Conservation (phyloP, 2,797 vertebrate genomes). For the Silurus aristotelis region DNA sequence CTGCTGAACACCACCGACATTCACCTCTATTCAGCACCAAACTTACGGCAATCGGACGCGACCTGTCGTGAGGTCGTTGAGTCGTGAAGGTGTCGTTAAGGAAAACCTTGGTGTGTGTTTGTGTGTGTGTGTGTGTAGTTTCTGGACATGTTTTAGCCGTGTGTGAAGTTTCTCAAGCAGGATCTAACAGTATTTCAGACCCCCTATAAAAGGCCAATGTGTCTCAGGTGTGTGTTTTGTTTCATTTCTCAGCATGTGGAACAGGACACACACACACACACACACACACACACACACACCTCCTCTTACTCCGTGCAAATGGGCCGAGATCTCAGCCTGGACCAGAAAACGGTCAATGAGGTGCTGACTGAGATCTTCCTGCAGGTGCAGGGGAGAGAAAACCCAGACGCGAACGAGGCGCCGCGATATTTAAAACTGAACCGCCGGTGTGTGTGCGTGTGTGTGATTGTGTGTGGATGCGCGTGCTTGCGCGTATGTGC, state of each 20-base stretch:
- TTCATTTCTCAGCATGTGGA: too few species aligned
- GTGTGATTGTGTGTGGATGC: neutral
- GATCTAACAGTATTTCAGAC: too few species aligned
- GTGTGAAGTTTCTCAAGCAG: neutral
- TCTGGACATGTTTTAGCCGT: neutral
- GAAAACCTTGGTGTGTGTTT: neutral
- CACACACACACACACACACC: too few species aligned
- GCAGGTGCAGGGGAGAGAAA: neutral
- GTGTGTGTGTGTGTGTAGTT: too few species aligned
- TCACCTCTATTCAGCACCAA: conserved; percentile 2
- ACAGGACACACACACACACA: too few species aligned
- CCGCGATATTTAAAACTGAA: neutral
- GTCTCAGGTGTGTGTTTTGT: too few species aligned
- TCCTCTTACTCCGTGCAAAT: too few species aligned
- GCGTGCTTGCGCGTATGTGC: neutral
- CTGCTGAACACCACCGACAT: conserved; percentile 22
- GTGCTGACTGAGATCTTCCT: neutral
- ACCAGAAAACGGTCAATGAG: neutral
- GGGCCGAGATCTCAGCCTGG: too few species aligned
- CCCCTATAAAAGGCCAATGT: too few species aligned
- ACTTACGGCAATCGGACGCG: neutral
- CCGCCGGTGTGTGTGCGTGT: conserved; percentile 4
- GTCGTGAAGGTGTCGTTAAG: neutral
- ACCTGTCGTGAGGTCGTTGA: too few species aligned
- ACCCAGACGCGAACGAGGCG: neutral